Evolutionary conservation across 2,113 vertebrate species (phyloP).

Genomic region (Pseudonaja textilis): DNA sequence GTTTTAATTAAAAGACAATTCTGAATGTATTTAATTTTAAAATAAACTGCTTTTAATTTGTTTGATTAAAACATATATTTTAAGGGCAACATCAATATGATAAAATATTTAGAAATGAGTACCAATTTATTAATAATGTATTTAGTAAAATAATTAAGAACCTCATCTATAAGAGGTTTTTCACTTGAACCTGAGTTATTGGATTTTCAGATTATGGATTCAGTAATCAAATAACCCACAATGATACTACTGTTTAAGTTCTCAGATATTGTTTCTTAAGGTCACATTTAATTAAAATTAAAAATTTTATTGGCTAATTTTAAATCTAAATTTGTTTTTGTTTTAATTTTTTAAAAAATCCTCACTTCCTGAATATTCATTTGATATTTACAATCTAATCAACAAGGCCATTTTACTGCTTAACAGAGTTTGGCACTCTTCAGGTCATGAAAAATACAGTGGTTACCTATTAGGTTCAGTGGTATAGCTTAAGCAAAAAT

Average conservation of each 20-base stretch:
- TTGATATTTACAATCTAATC: background rate
- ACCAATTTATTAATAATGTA: background rate
- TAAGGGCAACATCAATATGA: background rate
- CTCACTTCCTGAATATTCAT: background rate
- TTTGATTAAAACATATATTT: background rate
- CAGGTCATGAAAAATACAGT: background rate
- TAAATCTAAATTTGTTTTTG: background rate
- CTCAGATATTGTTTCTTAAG: background rate
- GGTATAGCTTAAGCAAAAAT: background rate
- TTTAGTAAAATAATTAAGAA: background rate
- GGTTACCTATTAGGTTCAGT: background rate
- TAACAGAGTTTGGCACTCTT: background rate
- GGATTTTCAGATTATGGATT: background rate
- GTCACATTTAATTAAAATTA: background rate
- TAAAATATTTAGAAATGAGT: background rate
- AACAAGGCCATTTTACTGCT: background rate
- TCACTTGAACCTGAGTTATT: background rate
- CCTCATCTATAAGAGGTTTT: background rate
- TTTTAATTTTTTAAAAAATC: background rate
- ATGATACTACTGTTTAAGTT: background rate
- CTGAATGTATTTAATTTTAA: background rate
- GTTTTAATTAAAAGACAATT: background rate
- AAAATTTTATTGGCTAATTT: background rate
- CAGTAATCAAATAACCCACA: background rate
- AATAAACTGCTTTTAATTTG: background rate